phyloP scores from a whole-genome alignment of 2,113 vertebrate species.

The Ptychochromis oligacanthus region DNA sequence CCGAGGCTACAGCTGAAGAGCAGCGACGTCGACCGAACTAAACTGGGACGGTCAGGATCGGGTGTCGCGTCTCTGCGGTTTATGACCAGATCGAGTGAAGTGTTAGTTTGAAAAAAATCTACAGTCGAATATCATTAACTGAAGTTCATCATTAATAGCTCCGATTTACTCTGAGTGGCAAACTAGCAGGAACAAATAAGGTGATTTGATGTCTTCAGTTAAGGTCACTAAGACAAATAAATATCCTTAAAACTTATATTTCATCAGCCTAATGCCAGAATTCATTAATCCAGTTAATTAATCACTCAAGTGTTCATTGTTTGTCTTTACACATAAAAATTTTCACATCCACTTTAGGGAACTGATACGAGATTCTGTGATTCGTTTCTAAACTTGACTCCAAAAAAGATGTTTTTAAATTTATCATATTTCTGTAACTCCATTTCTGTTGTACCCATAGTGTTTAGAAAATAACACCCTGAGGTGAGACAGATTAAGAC shows the following conservation, averaged over 20 bases:
- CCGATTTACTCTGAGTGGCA: background rate
- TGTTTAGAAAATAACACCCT: background rate
- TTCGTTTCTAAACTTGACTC: too few species aligned
- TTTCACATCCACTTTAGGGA: background rate
- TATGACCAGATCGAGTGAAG: background rate
- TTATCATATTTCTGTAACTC: background rate
- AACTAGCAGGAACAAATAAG: background rate
- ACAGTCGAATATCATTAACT: background rate
- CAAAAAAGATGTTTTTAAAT: background rate
- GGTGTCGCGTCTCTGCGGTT: background rate
- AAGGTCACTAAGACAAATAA: background rate
- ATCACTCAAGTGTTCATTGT: background rate
- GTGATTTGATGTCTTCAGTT: background rate
- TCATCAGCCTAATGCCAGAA: too few species aligned
- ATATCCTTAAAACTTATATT: too few species aligned
- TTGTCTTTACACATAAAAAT: background rate
- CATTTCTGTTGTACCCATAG: background rate
- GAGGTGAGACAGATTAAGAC: background rate
- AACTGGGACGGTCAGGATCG: slow-evolving; percentile 53
- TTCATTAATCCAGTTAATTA: background rate
- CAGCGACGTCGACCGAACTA: slow-evolving; percentile 57
- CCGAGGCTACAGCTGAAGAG: slow-evolving; percentile 68
- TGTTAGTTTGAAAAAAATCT: background rate
- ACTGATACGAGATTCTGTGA: background rate
- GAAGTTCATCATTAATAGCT: background rate